phyloP scores from a whole-genome alignment of 2,888 invertebrate species.

The Magallana nippona region DNA sequence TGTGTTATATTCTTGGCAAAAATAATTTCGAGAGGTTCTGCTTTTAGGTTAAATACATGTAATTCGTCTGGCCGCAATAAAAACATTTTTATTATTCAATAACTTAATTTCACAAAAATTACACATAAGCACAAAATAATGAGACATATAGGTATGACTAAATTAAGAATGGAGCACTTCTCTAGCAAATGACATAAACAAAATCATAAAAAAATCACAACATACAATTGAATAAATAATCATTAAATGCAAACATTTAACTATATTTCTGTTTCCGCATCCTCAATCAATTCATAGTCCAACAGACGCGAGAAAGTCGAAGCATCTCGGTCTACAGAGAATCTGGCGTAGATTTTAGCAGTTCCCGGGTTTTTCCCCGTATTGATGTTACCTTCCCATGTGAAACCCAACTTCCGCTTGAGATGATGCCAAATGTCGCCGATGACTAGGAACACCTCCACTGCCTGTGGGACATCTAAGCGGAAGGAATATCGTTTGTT shows the following conservation, averaged over 20 bases:
- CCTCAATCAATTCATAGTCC: slow-evolving; percentile 74
- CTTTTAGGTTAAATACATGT: too few species aligned
- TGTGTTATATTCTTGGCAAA: too few species aligned
- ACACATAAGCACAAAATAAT: not conserved
- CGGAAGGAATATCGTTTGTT: slow-evolving; percentile 75
- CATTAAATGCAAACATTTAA: slow-evolving; percentile 16
- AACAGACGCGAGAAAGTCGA: slow-evolving; percentile 75
- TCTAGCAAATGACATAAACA: slow-evolving; percentile 9
- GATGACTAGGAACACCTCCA: slow-evolving; percentile 75
- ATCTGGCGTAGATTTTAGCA: slow-evolving; percentile 73
- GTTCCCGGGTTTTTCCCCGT: slow-evolving; percentile 64
- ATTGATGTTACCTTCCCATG: slow-evolving; percentile 74
- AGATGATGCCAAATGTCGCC: slow-evolving; percentile 75
- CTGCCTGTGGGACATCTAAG: slow-evolving; percentile 74
- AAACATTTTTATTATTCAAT: too few species aligned
- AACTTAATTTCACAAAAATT: not conserved
- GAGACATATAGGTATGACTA: slow-evolving; percentile 20
- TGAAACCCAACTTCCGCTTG: slow-evolving; percentile 69
- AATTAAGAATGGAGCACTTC: not conserved
- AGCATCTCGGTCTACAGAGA: slow-evolving; percentile 68
- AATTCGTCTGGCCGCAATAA: too few species aligned
- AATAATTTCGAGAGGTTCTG: too few species aligned
- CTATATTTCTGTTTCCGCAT: slow-evolving; percentile 74
- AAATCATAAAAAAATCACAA: not conserved
- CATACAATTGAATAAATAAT: not conserved